A percentile compares a stretch with the other conserved stretches of the same genome.
Evolutionary conservation across 53 echinoderm and acorn worm species (phyloP).

Genomic region (Echinometra lucunter): DNA sequence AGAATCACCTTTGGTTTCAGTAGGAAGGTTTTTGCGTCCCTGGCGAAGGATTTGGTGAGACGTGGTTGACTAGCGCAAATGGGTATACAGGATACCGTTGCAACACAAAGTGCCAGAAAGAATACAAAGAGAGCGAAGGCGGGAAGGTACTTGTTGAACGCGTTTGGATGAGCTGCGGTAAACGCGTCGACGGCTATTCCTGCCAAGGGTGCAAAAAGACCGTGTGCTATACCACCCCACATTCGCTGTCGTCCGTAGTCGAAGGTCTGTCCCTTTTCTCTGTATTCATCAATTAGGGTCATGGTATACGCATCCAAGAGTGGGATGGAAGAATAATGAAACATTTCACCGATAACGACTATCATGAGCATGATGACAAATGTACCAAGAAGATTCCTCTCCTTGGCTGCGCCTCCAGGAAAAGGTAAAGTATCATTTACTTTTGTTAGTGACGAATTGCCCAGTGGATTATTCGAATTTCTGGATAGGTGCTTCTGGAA

Average conservation of each 20-base stretch:
- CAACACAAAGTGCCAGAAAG: slow-evolving; percentile 27
- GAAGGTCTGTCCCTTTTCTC: slow-evolving; percentile 35
- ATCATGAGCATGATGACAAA: slow-evolving; percentile 71
- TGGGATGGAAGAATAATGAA: slow-evolving; percentile 46
- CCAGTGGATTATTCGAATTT: background rate
- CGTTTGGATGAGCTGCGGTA: slow-evolving; percentile 26
- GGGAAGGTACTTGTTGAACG: slow-evolving; percentile 70
- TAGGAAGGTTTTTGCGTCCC: background rate
- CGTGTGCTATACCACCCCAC: slow-evolving; percentile 76
- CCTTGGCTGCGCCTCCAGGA: background rate
- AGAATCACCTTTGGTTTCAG: slow-evolving; percentile 4
- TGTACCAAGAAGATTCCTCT: background rate
- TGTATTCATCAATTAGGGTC: slow-evolving; percentile 65
- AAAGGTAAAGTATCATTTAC: background rate
- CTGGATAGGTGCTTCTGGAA: background rate
- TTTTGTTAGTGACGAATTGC: background rate
- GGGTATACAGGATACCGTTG: slow-evolving; percentile 50
- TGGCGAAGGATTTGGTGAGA: background rate
- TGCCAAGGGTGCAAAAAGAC: slow-evolving; percentile 62
- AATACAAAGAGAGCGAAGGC: slow-evolving; percentile 64
- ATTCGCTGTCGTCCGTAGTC: slow-evolving; percentile 76
- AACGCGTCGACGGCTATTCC: slow-evolving; percentile 72
- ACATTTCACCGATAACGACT: slow-evolving; percentile 42
- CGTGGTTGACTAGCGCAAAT: slow-evolving; percentile 14
- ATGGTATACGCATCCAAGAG: slow-evolving; percentile 72